Evolutionary conservation across 2,888 invertebrate species (phyloP).

Genomic region (Chrysolina americana): DNA sequence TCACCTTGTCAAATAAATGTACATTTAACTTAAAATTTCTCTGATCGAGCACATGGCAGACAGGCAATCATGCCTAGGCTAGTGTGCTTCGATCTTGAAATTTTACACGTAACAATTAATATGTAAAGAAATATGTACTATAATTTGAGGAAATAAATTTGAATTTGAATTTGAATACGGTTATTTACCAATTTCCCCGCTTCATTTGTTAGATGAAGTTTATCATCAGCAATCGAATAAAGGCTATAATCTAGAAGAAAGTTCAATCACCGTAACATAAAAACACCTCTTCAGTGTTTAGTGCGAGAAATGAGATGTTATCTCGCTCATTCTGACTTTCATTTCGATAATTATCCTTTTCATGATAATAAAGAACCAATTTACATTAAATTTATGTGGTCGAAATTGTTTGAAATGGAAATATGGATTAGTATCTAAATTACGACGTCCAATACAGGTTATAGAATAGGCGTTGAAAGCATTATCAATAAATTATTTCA

Average conservation of each 20-base stretch:
- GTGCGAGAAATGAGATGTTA: conserved; percentile 36
- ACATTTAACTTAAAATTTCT: too few species aligned
- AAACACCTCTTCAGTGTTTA: conserved; percentile 8
- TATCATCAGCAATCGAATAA: background rate
- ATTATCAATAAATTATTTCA: conserved; percentile 49
- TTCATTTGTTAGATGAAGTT: too few species aligned
- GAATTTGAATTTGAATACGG: too few species aligned
- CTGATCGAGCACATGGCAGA: too few species aligned
- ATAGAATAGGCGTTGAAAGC: conserved; percentile 50
- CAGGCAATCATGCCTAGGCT: too few species aligned
- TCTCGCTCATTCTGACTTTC: conserved; percentile 41
- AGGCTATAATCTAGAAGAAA: background rate
- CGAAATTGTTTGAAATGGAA: conserved; percentile 48
- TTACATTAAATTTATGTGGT: conserved; percentile 46
- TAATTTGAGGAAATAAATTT: too few species aligned
- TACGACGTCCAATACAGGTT: conserved; percentile 33
- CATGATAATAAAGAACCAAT: conserved; percentile 50
- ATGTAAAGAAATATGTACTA: too few species aligned
- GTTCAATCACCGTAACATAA: background rate
- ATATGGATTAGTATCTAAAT: conserved; percentile 49
- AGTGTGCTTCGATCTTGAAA: too few species aligned
- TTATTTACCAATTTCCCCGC: too few species aligned
- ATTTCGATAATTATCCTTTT: conserved; percentile 50
- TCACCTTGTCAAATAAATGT: too few species aligned
- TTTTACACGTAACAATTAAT: too few species aligned